Percentiles rank a stretch among this genome's conserved stretches.
Conservation (phyloP, 2,113 vertebrate species). For the Todiramphus chloris region DNA sequence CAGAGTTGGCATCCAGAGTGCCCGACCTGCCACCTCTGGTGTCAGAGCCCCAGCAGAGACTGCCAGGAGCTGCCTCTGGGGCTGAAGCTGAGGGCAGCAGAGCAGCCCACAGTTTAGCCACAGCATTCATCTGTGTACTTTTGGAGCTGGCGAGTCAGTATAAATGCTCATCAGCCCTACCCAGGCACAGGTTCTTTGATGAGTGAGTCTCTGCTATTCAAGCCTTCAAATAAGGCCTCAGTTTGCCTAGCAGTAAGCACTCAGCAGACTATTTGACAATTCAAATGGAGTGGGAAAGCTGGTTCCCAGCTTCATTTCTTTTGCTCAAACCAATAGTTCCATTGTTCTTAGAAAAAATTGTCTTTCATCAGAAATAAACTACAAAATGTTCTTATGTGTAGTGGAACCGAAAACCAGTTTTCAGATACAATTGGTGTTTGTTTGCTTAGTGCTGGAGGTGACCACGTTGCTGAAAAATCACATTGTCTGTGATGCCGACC, state of each 20-base stretch:
- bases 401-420: neutral
- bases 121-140: neutral
- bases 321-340: neutral
- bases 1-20: neutral
- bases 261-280: neutral
- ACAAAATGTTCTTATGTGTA: neutral
- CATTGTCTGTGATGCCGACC: constrained; percentile 26
- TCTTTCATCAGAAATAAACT: constrained; percentile 9
- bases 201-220: neutral
- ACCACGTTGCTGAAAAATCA: constrained; percentile 40
- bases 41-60: neutral
- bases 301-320: neutral
- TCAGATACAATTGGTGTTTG: neutral
- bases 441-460: constrained; percentile 9
- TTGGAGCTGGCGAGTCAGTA: neutral
- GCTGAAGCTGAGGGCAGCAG: neutral
- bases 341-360: constrained; percentile 24
- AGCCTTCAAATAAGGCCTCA: neutral
- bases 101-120: neutral
- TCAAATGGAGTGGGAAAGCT: neutral
- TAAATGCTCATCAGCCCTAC: neutral
- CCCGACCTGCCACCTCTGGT: neutral
- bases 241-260: neutral
- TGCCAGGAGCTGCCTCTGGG: neutral
- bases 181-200: neutral